phyloP scores from a whole-genome alignment of 2,888 invertebrate genomes.

The Drosophila austrosaltans region DNA sequence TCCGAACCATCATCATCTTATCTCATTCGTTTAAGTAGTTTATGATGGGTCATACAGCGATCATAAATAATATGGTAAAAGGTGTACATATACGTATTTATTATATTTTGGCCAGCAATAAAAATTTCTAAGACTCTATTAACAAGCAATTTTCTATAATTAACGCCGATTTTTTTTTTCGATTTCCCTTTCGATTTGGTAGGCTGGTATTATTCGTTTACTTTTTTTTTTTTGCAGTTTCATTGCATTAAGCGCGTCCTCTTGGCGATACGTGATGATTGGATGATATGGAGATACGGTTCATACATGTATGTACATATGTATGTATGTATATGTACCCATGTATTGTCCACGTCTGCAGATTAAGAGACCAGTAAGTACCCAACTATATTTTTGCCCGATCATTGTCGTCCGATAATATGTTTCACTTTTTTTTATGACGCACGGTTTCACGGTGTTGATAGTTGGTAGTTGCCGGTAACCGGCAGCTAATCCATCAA shows the following conservation, averaged over 20 bases:
- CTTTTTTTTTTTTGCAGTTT: neutral
- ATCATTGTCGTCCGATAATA: slow-evolving; percentile 7
- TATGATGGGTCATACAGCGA: neutral
- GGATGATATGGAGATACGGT: neutral
- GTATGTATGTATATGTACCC: neutral
- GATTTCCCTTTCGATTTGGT: slow-evolving; percentile 19
- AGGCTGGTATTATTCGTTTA: neutral
- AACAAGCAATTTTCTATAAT: slow-evolving; percentile 66
- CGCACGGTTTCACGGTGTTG: neutral
- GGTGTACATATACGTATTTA: neutral
- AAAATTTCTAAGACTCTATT: slow-evolving; percentile 51
- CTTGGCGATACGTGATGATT: slow-evolving; percentile 6
- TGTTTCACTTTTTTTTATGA: neutral
- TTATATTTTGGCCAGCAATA: slow-evolving; percentile 26
- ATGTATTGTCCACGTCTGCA: slow-evolving; percentile 5
- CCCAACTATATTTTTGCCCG: neutral
- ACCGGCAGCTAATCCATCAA: slow-evolving; percentile 2
- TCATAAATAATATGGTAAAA: slow-evolving; percentile 17
- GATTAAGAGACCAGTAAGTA: slow-evolving; percentile 6
- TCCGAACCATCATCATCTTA: neutral
- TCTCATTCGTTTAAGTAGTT: neutral
- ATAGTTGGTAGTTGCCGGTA: neutral
- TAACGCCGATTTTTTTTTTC: slow-evolving; percentile 54
- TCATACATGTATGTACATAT: neutral
- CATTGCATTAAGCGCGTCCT: slow-evolving; percentile 11